Base-by-base conservation (phyloP, 1,140 invertebrate species). In the Lordiphosa stackelbergi region DNA sequence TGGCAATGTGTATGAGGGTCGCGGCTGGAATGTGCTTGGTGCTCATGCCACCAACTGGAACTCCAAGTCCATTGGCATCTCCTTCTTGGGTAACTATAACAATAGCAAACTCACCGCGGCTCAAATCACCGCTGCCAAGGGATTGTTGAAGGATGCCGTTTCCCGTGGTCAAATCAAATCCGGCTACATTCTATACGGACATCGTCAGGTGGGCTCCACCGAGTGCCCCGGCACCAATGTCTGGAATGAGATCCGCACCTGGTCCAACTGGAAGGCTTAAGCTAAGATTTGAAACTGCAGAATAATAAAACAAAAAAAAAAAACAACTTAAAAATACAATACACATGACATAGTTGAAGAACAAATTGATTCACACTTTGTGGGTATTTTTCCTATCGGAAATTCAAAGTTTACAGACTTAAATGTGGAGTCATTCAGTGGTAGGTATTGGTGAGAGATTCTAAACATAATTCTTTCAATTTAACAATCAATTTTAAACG, bases 41-140 rank as follows among this genome's bases (percentile, higher is more conserved):
- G 91, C 93, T 0, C 94, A 95, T 69, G 90, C 93, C 2, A 84
- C 89, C 6, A 89, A 88, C 37, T 94, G 92, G 85, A 95, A 95
- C 74, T 73, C 70, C 16, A 89, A 91, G 47, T 91, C 91, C 53
- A 89, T 94, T 22, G 92, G 92, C 11, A 91, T 93, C 57, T 91
- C 90, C 52, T 77, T 92, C 5, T 90, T 92, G 60, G 90, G 90
- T 49, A 89, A 89, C 53, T 91, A 88, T 78, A 85, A 81, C 62
- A 31, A 31, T 79, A 48, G 57, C 49, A 73, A 37, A 69, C 57
- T 16, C 34, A 11, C 58, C 73, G 4, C 65, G 70, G 45, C 70
- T 79, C 28, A 31, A 62, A 85, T 84, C 69, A 89, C 28, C 48
- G 89, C 90, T 1, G 89, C 90, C 4, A 87, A 91, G 60, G 85